Evolutionary conservation across 2,888 invertebrate species (phyloP).

Genomic region (Zygothrica quintamaculata): DNA sequence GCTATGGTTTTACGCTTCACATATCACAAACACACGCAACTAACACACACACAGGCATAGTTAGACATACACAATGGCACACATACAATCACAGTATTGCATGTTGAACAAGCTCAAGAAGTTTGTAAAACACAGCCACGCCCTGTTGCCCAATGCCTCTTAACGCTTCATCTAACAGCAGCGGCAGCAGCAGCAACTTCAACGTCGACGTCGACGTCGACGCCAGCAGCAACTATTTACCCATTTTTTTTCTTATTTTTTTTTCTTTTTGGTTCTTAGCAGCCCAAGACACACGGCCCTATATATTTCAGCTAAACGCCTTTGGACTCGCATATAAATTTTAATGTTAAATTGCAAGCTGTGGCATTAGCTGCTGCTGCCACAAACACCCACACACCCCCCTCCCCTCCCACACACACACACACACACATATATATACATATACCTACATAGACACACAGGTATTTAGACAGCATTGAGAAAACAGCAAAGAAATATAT

Average conservation of each 20-base stretch:
- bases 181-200: constrained; percentile 2
- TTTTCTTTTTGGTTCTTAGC: constrained; percentile 27
- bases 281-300: constrained; percentile 33
- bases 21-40: constrained; percentile 69
- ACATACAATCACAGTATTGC: constrained; percentile 48
- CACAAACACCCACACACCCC: neutral
- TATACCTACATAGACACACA: neutral
- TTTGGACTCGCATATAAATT: constrained; percentile 70
- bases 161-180: constrained; percentile 68
- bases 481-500: constrained; percentile 11
- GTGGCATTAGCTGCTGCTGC: constrained; percentile 23
- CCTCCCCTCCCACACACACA: neutral
- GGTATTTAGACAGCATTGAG: constrained; percentile 15
- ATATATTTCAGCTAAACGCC: constrained; percentile 72
- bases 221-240: constrained; percentile 69
- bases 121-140: constrained; percentile 76
- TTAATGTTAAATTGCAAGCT: constrained; percentile 73
- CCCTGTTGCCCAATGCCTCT: constrained; percentile 61
- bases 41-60: constrained; percentile 26
- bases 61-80: constrained; percentile 8
- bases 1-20: constrained; percentile 78
- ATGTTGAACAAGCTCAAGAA: constrained; percentile 77
- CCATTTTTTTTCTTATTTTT: constrained; percentile 68
- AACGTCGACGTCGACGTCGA: constrained; percentile 6
- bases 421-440: neutral